phyloP scores from a whole-genome alignment of 2,797 vertebrate genomes.

The Tauraco hartlaubi region DNA sequence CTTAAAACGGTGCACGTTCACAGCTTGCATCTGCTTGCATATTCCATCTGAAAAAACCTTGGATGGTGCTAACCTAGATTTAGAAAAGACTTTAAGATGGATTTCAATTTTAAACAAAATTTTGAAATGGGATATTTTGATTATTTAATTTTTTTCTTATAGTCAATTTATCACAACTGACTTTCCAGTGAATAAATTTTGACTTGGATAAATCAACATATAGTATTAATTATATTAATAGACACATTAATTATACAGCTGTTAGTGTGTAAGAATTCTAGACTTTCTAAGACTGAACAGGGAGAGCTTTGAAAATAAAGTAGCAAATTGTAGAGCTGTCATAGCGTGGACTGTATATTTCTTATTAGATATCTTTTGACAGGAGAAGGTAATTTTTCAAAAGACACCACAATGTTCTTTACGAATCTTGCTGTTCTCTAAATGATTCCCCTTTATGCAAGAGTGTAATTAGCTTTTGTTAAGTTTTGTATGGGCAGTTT shows the following conservation, averaged over 20 bases:
- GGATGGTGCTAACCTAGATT: rapidly evolving
- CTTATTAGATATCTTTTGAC: neutral
- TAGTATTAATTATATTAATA: constrained; percentile 32
- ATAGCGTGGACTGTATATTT: neutral
- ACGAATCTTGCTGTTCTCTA: neutral
- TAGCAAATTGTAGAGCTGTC: neutral
- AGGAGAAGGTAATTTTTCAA: neutral
- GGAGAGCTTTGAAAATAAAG: neutral
- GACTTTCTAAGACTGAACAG: neutral
- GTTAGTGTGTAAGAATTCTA: neutral
- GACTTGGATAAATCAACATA: neutral
- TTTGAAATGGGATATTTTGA: neutral
- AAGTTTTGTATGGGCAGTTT: constrained; percentile 28
- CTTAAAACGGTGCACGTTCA: neutral
- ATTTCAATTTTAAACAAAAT: neutral
- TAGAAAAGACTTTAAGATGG: neutral
- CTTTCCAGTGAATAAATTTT: neutral
- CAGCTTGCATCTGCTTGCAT: neutral
- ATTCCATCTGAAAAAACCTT: neutral
- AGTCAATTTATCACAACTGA: neutral
- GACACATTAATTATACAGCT: constrained; percentile 15
- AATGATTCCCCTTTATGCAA: neutral
- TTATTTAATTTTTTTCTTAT: neutral
- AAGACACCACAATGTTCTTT: neutral
- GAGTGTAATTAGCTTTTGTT: constrained; percentile 25